phyloP scores from a whole-genome alignment of 2,888 invertebrate genomes.

The Drosophila tripunctata region DNA sequence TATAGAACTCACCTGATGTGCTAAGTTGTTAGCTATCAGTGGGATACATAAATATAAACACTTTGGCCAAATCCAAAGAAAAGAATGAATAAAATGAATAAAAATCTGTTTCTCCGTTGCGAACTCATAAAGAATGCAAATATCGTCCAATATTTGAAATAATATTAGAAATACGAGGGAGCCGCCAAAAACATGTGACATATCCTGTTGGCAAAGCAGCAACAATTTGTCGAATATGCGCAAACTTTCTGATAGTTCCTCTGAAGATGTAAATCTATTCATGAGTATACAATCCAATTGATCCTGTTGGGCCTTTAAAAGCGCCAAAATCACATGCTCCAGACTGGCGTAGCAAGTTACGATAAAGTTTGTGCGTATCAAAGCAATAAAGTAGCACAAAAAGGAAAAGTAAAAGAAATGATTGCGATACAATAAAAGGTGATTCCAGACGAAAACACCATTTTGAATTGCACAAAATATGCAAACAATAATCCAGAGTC shows the following conservation, averaged over 20 bases:
- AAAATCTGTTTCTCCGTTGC: neutral
- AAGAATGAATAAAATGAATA: neutral
- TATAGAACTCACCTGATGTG: neutral
- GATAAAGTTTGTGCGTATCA: conserved; percentile 14
- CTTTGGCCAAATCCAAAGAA: neutral
- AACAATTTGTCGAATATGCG: conserved; percentile 3
- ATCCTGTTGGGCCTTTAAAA: conserved; percentile 13
- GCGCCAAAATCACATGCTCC: conserved; percentile 3
- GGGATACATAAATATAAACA: neutral
- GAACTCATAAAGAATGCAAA: neutral
- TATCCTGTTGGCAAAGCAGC: conserved; percentile 11
- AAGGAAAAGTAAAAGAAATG: neutral
- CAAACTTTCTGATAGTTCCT: neutral
- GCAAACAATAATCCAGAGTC: conserved; percentile 16
- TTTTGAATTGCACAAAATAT: neutral
- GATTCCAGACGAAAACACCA: neutral
- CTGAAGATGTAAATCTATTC: neutral
- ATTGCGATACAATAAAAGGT: neutral
- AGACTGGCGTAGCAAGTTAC: conserved; percentile 27
- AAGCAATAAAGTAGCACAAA: neutral
- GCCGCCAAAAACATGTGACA: conserved; percentile 4
- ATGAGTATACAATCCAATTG: neutral
- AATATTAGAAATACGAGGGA: conserved; percentile 1
- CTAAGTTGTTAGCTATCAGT: neutral
- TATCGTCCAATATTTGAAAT: conserved; percentile 5